phyloP scores from a whole-genome alignment of 2,888 invertebrate genomes.

The Onthophagus sagittarius region DNA sequence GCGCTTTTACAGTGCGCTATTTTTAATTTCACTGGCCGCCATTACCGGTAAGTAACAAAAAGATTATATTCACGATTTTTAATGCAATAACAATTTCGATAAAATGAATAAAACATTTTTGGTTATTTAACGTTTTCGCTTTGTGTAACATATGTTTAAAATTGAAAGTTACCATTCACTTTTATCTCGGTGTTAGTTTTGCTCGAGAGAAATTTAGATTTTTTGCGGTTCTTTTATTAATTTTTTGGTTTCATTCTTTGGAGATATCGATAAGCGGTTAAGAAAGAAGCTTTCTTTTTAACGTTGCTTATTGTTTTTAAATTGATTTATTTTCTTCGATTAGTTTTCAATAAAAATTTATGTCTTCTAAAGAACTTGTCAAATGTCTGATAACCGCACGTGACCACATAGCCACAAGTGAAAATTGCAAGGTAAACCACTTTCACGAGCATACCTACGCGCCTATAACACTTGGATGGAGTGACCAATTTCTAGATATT shows the following conservation, averaged over 20 bases:
- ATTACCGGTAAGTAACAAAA: constrained; percentile 43
- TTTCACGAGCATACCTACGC: constrained; percentile 35
- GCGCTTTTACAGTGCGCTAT: constrained; percentile 43
- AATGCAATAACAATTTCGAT: background rate
- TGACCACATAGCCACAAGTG: constrained; percentile 22
- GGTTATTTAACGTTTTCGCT: background rate
- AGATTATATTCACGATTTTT: background rate
- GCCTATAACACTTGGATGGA: constrained; percentile 17
- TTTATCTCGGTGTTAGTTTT: background rate
- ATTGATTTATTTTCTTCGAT: background rate
- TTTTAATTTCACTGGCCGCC: constrained; percentile 39
- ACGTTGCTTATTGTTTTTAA: no score
- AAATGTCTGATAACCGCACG: background rate
- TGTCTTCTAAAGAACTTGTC: background rate
- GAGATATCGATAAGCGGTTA: constrained; percentile 9
- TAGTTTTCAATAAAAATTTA: background rate
- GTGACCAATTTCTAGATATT: constrained; percentile 3
- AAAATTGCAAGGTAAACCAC: constrained; percentile 41
- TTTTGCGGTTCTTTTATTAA: background rate
- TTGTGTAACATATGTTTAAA: background rate
- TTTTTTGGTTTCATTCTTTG: background rate
- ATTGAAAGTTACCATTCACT: background rate
- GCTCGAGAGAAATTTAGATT: background rate
- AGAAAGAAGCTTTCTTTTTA: constrained; percentile 1
- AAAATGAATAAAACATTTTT: background rate